Percentiles rank a stretch among this genome's conserved stretches.
These are phyloP conservation scores for Macrosteles quadrilineatus DNA, from an alignment of 1,140 invertebrate species.

Conservation along the genomic window DNA sequence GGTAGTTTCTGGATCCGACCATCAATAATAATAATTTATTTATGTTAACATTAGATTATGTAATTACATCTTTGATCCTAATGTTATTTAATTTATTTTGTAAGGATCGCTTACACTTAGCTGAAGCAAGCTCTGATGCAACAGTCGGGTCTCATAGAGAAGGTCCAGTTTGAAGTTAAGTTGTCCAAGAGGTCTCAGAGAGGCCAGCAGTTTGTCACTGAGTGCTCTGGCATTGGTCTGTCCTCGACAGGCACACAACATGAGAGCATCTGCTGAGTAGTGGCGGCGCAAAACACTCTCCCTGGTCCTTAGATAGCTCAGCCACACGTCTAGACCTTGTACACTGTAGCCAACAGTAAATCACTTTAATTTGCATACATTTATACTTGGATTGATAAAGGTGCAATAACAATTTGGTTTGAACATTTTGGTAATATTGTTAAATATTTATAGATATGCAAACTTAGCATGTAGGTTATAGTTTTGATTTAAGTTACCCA, in stretches of 20 bases:
- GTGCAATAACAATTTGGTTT: too few species aligned
- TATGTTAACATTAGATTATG: too few species aligned
- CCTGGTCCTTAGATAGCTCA: constrained; percentile 77
- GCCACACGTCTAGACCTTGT: constrained; percentile 81
- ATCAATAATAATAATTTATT: too few species aligned
- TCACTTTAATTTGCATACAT: constrained; percentile 11
- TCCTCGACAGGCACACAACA: constrained; percentile 67
- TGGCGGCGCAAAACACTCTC: constrained; percentile 81
- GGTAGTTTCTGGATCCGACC: too few species aligned
- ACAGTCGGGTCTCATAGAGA: constrained; percentile 74
- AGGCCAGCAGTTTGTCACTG: constrained; percentile 70
- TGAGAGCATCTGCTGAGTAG: constrained; percentile 70
- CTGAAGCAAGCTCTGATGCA: constrained; percentile 73
- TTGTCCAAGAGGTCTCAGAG: constrained; percentile 72
- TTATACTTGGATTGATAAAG: too few species aligned
- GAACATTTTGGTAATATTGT: too few species aligned
- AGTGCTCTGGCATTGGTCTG: constrained; percentile 62
- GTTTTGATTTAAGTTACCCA: too few species aligned
- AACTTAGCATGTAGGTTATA: too few species aligned
- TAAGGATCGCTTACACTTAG: constrained; percentile 51
- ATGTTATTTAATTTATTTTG: too few species aligned
- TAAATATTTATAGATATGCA: too few species aligned
- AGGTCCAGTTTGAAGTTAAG: constrained; percentile 79
- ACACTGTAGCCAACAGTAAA: constrained; percentile 57
- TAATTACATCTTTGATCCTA: too few species aligned